Evolutionary conservation across 2,888 invertebrate species (phyloP).

Genomic region (Sympetrum striolatum): DNA sequence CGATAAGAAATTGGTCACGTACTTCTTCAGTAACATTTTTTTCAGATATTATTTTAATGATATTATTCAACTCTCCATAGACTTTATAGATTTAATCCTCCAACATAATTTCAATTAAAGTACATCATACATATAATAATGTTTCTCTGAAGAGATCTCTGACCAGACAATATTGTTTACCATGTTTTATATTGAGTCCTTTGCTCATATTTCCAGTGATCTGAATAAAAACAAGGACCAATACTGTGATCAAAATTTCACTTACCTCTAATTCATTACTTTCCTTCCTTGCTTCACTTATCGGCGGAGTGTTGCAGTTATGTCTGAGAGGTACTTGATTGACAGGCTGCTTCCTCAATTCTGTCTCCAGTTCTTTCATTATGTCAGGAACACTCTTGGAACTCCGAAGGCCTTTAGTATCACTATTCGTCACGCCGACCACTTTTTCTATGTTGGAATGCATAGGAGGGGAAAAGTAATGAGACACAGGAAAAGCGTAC

Average conservation of each 20-base stretch:
- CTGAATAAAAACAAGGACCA: too few species aligned
- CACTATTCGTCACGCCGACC: conserved; percentile 6
- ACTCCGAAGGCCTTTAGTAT: not conserved
- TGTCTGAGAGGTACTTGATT: not conserved
- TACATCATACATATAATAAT: too few species aligned
- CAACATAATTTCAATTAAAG: too few species aligned
- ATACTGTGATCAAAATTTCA: not conserved
- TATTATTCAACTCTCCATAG: too few species aligned
- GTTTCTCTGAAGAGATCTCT: too few species aligned
- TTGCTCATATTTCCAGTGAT: too few species aligned
- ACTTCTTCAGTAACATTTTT: too few species aligned
- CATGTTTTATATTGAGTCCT: too few species aligned
- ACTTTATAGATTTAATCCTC: too few species aligned
- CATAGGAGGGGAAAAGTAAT: not conserved
- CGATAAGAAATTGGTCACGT: too few species aligned
- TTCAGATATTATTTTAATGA: too few species aligned
- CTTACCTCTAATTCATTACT: not conserved
- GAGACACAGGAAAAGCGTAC: not conserved
- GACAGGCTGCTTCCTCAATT: conserved; percentile 57
- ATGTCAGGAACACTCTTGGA: conserved; percentile 75
- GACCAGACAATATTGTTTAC: too few species aligned
- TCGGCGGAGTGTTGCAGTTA: not conserved
- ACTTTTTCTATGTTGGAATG: not conserved
- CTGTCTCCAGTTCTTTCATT: conserved; percentile 75
- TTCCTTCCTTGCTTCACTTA: not conserved